These are phyloP conservation scores for Camelus bactrianus DNA, from an alignment of 2,113 vertebrate genomes.

Conservation along the genomic window DNA sequence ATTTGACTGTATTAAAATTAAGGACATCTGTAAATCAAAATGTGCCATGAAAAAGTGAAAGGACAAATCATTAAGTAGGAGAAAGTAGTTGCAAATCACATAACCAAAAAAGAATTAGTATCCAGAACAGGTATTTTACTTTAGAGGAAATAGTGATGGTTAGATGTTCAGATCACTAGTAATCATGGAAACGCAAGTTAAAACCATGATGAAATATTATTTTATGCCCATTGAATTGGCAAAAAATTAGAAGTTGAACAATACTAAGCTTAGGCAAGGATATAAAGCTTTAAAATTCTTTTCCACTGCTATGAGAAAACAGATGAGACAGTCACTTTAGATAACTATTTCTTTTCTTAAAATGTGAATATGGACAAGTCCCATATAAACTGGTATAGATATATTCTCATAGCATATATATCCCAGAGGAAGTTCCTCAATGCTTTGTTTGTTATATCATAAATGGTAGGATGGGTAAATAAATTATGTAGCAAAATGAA, in stretches of 20 bases:
- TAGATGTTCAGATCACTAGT: neutral
- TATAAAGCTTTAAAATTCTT: neutral
- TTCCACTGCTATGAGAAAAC: neutral
- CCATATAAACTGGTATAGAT: neutral
- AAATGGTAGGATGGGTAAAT: neutral
- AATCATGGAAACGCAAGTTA: neutral
- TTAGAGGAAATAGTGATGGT: neutral
- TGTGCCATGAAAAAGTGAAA: neutral
- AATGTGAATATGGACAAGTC: neutral
- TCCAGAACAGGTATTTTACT: neutral
- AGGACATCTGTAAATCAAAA: conserved; percentile 21
- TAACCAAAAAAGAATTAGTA: neutral
- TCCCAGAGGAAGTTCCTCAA: neutral
- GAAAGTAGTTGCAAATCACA: neutral
- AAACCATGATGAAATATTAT: neutral
- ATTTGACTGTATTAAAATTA: neutral
- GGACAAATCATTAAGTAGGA: neutral
- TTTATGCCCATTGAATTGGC: neutral
- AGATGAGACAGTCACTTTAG: neutral
- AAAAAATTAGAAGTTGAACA: conserved; percentile 19
- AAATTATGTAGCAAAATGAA: neutral
- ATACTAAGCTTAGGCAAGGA: neutral
- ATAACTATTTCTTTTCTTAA: conserved; percentile 47
- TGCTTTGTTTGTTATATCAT: neutral
- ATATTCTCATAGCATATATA: neutral